Evolutionary conservation across 2,113 vertebrate genomes (phyloP), one percentile per base, ranked within the genome.

Genomic region (Crotophaga sulcirostris): DNA sequence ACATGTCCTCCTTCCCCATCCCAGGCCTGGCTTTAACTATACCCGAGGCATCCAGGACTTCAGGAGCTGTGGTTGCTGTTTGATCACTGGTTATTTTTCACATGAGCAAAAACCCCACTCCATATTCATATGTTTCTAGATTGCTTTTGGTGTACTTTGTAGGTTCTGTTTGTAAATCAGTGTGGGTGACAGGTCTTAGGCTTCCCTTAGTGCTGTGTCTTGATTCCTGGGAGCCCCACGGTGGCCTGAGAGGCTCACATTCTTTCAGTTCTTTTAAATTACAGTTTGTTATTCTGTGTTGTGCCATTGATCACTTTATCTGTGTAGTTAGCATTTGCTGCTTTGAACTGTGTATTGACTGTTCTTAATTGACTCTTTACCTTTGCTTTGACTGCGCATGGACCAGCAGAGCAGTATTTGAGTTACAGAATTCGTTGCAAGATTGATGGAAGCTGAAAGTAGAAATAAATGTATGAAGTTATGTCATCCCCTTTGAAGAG

Each of bases 101-200:
- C 31, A 29, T 5, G 6, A 44, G 5, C 23, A 47, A 68, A 84
- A 74, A 6, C 16, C 29, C 16, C 29, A 47, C 58, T 23, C 24
- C 8, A 0, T 52, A 10, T 52, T 76, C 25, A 44, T 38, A 13
- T 24, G 73, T 83, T 78, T 87, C n/a, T 44, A 11, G 26, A 28
- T 82, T 25, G 9, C 21, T 87, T 72, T 72, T 3, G 7, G 69
- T 23, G 52, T 17, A 26, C 17, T n/a, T 64, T 16, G 7, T 24
- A 54, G 40, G 16, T 26, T 56, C 42, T 52, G 23, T 77, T 54
- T 78, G 20, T 81, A 44, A 87, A 64, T 77, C 36, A 60, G 10
- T 0, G 0, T 13, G 52, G 18, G 6, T 68, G 24, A 51, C 33
- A 38, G 7, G 40, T 52, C 52, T 79, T 54, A 45, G 21, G 34